Percentiles rank a stretch among this genome's conserved stretches.
These are phyloP conservation scores for Poecile atricapillus DNA, from an alignment of 2,113 vertebrate species.

Conservation along the genomic window DNA sequence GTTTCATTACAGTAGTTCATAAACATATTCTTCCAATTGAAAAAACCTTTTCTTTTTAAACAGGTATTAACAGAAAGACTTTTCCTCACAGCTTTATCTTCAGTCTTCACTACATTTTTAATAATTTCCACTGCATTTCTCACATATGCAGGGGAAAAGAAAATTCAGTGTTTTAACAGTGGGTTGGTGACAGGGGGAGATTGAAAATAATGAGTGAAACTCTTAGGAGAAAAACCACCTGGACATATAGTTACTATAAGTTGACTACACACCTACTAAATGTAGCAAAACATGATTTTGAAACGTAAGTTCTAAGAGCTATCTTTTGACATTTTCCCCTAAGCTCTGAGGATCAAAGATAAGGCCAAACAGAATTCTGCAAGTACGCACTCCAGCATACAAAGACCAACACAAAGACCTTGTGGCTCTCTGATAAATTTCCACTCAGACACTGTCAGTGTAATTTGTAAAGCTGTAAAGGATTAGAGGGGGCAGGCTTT, in stretches of 20 bases:
- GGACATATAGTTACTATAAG: neutral
- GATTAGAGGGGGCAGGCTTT: neutral
- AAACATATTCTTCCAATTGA: neutral
- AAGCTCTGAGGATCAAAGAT: neutral
- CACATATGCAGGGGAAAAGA: neutral
- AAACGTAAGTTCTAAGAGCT: neutral
- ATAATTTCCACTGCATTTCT: neutral
- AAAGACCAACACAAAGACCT: neutral
- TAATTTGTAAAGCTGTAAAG: neutral
- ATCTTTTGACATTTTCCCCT: neutral
- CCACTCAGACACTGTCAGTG: neutral
- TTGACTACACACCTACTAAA: neutral
- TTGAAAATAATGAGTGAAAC: neutral
- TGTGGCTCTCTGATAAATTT: neutral
- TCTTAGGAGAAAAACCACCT: neutral
- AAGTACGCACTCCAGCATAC: neutral
- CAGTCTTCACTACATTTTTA: neutral
- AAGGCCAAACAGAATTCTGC: neutral
- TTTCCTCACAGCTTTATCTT: neutral
- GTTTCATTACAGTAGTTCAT: neutral
- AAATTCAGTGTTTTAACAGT: neutral
- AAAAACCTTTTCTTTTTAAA: neutral
- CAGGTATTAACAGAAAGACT: neutral
- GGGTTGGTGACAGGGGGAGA: rapidly evolving
- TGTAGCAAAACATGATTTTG: neutral